Base-by-base conservation (phyloP, 2,888 invertebrate genomes). In the Drosophila eohydei region DNA sequence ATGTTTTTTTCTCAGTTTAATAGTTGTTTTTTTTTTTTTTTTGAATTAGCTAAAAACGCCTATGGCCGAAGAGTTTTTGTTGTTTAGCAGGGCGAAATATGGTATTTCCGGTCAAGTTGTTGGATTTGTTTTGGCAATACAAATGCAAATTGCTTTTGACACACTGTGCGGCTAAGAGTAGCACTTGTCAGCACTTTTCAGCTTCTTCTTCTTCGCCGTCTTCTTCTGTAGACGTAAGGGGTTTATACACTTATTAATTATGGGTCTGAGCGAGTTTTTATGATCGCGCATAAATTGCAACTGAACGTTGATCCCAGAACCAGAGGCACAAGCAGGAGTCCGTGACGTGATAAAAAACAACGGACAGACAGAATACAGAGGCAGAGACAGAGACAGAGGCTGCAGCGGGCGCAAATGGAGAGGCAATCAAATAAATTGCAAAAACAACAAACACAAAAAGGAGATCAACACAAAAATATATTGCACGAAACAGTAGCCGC, bases 361-460 rank as follows among this genome's bases (percentile, higher is more conserved):
- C 41, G 58, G 50, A 46, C 50, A 65, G 40, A 41, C 38, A n/a
- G 51, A 43, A 21, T 21, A 21, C 21, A 21, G 21, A 21, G 21
- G 21, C 21, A 14, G 46, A 4, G 5, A 41, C 44, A 32, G 26
- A 6, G 48, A 30, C 28, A 56, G 34, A 48, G 38, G 36, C 50
- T 14, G 46, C 21, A 48, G 55, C 61, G 61, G 51, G 52, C 51
- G 32, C 67, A 81, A 74, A 74, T 71, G 71, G 75, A 88, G 78
- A 76, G 80, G 79, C 88, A 90, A 87, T 90, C 88, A 86, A 83
- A 90, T 86, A 89, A 86, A 86, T 86, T 86, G 89, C 87, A 74
- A 66, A 71, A 76, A 71, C 52, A 59, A 65, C 40, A 64, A 58
- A 56, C 26, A 61, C 38, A 11, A 57, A 62, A 26, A 59, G n/a